Conservation (phyloP, 2,888 invertebrate genomes). For the Lasioglossum pauxillum region DNA sequence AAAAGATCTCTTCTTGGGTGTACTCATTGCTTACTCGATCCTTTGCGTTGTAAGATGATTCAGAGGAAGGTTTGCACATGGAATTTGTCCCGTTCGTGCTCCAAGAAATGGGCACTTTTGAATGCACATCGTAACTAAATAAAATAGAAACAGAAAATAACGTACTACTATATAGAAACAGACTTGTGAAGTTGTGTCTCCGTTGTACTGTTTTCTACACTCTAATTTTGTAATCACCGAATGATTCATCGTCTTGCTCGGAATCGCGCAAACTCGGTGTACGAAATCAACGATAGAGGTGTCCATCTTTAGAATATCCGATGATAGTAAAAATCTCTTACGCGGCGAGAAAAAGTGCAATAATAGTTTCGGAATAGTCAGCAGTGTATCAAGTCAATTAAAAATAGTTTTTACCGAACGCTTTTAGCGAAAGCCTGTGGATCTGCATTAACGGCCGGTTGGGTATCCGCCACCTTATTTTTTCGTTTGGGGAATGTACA, state of each 20-base stretch:
- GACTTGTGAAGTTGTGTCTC: neutral
- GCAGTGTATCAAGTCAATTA: neutral
- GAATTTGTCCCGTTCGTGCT: slow-evolving; percentile 24
- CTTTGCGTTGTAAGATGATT: slow-evolving; percentile 24
- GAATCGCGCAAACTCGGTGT: slow-evolving; percentile 8
- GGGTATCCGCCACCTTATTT: slow-evolving; percentile 29
- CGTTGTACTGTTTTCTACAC: neutral
- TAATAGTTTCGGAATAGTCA: neutral
- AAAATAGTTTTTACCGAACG: slow-evolving; percentile 44
- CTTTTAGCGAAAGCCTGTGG: slow-evolving; percentile 23
- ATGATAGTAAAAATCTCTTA: neutral
- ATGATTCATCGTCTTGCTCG: slow-evolving; percentile 16
- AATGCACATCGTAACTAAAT: slow-evolving; percentile 45
- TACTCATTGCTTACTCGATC: slow-evolving; percentile 10
- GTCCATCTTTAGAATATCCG: slow-evolving; percentile 27
- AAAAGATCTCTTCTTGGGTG: slow-evolving; percentile 19
- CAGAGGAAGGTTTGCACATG: slow-evolving; percentile 27
- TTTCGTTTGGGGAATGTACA: slow-evolving; percentile 28
- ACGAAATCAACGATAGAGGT: slow-evolving; percentile 3
- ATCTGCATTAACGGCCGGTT: slow-evolving; percentile 25
- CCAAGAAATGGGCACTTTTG: slow-evolving; percentile 18
- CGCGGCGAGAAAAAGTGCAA: neutral
- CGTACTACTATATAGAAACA: neutral
- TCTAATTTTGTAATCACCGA: slow-evolving; percentile 12
- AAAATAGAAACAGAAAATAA: slow-evolving; percentile 4